Conservation (phyloP, 2,888 invertebrate genomes). For the Drosophila bunnanda region DNA sequence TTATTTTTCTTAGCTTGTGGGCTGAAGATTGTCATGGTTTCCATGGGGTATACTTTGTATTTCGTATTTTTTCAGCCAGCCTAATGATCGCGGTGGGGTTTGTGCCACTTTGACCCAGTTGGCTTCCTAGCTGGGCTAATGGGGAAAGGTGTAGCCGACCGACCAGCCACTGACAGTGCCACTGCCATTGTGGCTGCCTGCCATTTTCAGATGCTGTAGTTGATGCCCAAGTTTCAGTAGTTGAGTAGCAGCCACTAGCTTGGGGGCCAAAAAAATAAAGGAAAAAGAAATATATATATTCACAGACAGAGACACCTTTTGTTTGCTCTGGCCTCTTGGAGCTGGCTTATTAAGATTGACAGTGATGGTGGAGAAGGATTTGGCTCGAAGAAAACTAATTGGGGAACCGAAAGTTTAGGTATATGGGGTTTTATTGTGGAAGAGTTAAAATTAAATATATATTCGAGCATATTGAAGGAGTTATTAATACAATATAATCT, state of each 20-base stretch:
- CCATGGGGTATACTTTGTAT: constrained; percentile 14
- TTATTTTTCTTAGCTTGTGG: constrained; percentile 39
- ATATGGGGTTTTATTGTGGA: too few relatives aligned
- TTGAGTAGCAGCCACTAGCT: constrained; percentile 32
- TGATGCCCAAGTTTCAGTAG: constrained; percentile 37
- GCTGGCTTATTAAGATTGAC: constrained; percentile 26
- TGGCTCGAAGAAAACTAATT: constrained; percentile 2
- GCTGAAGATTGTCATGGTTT: constrained; percentile 46
- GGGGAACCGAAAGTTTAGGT: not conserved
- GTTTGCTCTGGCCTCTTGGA: constrained; percentile 36
- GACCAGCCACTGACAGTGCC: constrained; percentile 19
- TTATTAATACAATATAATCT: not conserved
- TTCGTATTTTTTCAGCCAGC: constrained; percentile 20
- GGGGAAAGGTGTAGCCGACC: constrained; percentile 41
- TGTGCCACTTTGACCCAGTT: constrained; percentile 50
- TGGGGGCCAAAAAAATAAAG: not conserved
- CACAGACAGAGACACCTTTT: constrained; percentile 32
- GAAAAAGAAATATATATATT: not conserved
- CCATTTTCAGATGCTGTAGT: constrained; percentile 29
- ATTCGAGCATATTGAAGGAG: too few relatives aligned
- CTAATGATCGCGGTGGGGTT: constrained; percentile 38
- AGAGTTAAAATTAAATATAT: too few relatives aligned
- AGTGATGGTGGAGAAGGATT: constrained; percentile 9
- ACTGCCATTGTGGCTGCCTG: constrained; percentile 24
- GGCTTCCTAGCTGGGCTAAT: constrained; percentile 39